A percentile compares a stretch with the other conserved stretches of the same genome.
These are phyloP conservation scores for Tamandua tetradactyla DNA, from an alignment of 2,797 vertebrate genomes.

Conservation along the genomic window DNA sequence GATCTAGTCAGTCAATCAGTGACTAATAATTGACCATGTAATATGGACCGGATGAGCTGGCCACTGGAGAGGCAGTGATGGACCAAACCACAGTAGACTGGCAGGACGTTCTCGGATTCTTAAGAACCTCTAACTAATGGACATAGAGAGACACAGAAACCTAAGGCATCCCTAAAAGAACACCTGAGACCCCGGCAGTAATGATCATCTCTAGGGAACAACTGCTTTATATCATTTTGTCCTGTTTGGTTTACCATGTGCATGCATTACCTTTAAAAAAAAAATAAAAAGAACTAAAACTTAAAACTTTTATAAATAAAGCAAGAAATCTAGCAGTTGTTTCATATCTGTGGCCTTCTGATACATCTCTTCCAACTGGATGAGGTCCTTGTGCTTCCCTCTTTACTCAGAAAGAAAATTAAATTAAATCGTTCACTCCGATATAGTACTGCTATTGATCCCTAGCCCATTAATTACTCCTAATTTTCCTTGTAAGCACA, in stretches of 20 bases:
- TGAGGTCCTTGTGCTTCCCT: slow-evolving; percentile 19
- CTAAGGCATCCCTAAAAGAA: neutral
- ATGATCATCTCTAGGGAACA: neutral
- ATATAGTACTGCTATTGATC: slow-evolving; percentile 33
- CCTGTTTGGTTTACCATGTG: neutral
- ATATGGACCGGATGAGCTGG: neutral
- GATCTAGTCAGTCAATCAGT: neutral
- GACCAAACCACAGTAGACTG: neutral
- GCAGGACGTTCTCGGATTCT: neutral
- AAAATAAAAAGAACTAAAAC: slow-evolving; percentile 34
- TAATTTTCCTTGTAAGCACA: slow-evolving; percentile 57
- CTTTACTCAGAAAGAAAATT: slow-evolving; percentile 60
- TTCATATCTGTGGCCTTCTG: neutral
- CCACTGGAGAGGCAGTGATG: neutral
- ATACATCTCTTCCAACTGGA: slow-evolving; percentile 1
- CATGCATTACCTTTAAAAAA: neutral
- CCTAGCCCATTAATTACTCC: slow-evolving; percentile 51
- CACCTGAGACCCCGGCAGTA: neutral
- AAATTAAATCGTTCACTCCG: slow-evolving; percentile 47
- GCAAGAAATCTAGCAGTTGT: neutral
- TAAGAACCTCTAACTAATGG: neutral
- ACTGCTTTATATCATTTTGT: neutral
- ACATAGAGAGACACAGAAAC: accelerated
- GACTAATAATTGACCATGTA: slow-evolving; percentile 25
- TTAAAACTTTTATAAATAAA: neutral